phyloP scores from a whole-genome alignment of 2,888 invertebrate species.

The Anaspis maculata region DNA sequence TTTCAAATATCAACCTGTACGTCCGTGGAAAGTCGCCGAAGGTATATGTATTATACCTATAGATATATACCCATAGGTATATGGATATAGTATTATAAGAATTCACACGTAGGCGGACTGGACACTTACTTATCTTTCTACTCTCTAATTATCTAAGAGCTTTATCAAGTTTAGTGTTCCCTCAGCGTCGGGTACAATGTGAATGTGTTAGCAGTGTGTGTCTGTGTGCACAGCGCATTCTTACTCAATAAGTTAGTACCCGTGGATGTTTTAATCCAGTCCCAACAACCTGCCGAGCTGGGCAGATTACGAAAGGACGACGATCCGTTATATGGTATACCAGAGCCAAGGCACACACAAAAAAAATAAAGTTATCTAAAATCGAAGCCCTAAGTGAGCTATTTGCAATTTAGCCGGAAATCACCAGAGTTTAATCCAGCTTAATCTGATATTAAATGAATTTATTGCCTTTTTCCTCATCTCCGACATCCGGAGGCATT shows the following conservation, averaged over 20 bases:
- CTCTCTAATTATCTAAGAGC: conserved; percentile 39
- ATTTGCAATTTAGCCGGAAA: too few species aligned
- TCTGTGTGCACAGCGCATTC: conserved; percentile 25
- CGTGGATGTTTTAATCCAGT: conserved; percentile 28
- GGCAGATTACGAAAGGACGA: conserved; percentile 26
- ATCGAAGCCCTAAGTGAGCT: too few species aligned
- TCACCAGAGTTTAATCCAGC: too few species aligned
- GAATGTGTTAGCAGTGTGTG: conserved; percentile 2
- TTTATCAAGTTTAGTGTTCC: conserved; percentile 37
- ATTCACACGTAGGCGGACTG: conserved; percentile 26
- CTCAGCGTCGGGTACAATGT: conserved; percentile 23
- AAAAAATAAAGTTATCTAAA: too few species aligned
- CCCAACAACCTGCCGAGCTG: conserved; percentile 20
- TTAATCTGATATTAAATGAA: too few species aligned
- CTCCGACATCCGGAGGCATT: too few species aligned
- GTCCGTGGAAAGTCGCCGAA: neutral
- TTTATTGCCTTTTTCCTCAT: too few species aligned
- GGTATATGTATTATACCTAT: neutral
- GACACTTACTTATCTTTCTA: conserved; percentile 35
- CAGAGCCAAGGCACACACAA: conserved; percentile 18
- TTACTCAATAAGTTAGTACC: conserved; percentile 15
- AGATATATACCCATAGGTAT: neutral
- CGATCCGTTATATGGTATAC: too few species aligned
- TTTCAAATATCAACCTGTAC: conserved; percentile 25
- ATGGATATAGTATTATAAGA: conserved; percentile 4